Conservation (phyloP, 2,113 vertebrate species). For the Patagioenas fasciata region DNA sequence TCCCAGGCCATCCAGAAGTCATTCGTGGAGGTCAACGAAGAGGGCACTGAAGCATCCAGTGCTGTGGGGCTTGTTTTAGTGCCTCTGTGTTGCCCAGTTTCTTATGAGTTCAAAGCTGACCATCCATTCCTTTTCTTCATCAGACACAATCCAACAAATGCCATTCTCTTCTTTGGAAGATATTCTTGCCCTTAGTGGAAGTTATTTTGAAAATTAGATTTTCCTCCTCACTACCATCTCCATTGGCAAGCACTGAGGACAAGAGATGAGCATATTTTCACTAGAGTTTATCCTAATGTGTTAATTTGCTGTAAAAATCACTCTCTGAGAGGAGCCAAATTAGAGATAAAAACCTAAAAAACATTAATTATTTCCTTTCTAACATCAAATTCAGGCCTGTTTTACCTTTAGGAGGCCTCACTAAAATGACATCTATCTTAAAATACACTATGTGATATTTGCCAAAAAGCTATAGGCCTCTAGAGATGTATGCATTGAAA, state of each 20-base stretch:
- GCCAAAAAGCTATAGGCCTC: neutral
- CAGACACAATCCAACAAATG: constrained; percentile 48
- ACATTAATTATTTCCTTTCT: neutral
- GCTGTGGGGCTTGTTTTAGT: constrained; percentile 17
- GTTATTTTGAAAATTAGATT: neutral
- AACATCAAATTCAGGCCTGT: neutral
- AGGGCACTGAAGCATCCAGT: constrained; percentile 65
- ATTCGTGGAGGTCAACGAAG: constrained; percentile 68
- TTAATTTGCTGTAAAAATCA: neutral
- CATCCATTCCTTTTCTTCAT: constrained; percentile 75
- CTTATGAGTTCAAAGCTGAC: constrained; percentile 61
- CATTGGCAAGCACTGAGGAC: neutral
- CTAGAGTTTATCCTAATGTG: neutral
- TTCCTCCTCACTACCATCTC: neutral
- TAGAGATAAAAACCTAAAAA: neutral
- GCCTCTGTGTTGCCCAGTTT: neutral
- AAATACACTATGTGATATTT: neutral
- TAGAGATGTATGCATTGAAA: neutral
- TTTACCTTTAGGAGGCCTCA: neutral
- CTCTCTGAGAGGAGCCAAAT: neutral
- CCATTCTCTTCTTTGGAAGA: constrained; percentile 74
- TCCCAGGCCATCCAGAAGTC: constrained; percentile 73
- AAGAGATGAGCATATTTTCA: neutral
- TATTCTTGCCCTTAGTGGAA: constrained; percentile 58
- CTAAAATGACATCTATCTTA: neutral